Evolutionary conservation across 2,113 vertebrate genomes (phyloP).

Genomic region (Eulemur macaco): DNA sequence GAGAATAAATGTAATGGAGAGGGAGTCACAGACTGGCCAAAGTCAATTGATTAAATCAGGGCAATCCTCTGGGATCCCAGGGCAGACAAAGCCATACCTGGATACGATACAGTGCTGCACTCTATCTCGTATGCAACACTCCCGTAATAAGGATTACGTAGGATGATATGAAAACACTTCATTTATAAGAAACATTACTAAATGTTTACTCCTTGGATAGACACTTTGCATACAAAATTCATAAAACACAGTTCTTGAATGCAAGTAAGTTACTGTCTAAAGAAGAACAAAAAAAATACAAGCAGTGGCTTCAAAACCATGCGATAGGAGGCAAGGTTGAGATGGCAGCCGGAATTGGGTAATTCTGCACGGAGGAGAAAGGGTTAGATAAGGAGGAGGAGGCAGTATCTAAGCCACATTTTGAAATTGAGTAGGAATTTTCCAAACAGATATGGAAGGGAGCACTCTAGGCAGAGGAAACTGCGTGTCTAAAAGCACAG

Average conservation of each 20-base stretch:
- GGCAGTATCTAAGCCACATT: neutral
- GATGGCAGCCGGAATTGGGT: neutral
- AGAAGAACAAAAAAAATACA: conserved; percentile 36
- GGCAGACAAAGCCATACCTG: neutral
- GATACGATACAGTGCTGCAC: neutral
- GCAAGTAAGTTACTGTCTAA: neutral
- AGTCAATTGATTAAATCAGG: neutral
- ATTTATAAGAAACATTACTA: neutral
- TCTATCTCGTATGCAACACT: neutral
- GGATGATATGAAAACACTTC: neutral
- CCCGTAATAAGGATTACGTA: neutral
- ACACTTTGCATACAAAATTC: neutral
- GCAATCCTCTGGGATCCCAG: neutral
- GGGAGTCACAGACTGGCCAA: neutral
- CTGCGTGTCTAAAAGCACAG: conserved; percentile 28
- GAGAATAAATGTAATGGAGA: neutral
- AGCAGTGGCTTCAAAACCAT: neutral
- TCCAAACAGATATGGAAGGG: conserved; percentile 57
- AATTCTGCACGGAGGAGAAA: neutral
- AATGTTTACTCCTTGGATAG: neutral
- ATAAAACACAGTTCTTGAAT: conserved; percentile 5
- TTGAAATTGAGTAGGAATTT: conserved; percentile 46
- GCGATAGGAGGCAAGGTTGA: neutral
- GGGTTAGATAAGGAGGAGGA: neutral
- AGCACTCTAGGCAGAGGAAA: conserved; percentile 28